Evolutionary conservation across 2,113 vertebrate genomes (phyloP).

Genomic region (Campylomormyrus numenius): DNA sequence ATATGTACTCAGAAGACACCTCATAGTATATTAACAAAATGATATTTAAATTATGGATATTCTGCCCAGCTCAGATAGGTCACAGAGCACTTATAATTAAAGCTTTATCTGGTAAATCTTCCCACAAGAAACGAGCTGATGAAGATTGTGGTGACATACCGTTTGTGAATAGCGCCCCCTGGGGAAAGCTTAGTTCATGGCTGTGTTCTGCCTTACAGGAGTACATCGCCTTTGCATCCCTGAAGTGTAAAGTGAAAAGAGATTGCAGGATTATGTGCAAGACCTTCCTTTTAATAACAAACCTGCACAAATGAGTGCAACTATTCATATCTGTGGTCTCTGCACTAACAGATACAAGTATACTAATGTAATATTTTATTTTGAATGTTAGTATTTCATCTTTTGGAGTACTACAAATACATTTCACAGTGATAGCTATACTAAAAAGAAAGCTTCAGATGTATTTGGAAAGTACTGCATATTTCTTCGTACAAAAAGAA

Average conservation of each 20-base stretch:
- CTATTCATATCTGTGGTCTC: neutral
- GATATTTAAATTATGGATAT: neutral
- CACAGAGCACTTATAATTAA: neutral
- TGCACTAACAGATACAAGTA: neutral
- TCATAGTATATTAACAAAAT: neutral
- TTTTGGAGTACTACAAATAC: neutral
- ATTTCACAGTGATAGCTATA: neutral
- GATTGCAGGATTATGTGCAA: neutral
- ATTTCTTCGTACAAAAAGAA: neutral
- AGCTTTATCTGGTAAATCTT: neutral
- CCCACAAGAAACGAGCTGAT: neutral
- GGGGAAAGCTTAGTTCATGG: slow-evolving; percentile 79
- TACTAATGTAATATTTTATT: neutral
- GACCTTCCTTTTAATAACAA: neutral
- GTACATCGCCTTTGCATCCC: slow-evolving; percentile 77
- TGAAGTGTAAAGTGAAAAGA: slow-evolving; percentile 43
- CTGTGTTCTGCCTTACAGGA: slow-evolving; percentile 83
- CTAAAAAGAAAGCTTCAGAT: neutral
- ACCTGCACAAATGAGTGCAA: neutral
- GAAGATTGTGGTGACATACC: slow-evolving; percentile 51
- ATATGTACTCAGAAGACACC: neutral
- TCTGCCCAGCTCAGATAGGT: neutral
- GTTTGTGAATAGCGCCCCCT: slow-evolving; percentile 72
- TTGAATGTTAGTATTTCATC: neutral
- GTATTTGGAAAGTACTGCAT: neutral